phyloP scores from a whole-genome alignment of 1,140 invertebrate species.

The Orius insidiosus region DNA sequence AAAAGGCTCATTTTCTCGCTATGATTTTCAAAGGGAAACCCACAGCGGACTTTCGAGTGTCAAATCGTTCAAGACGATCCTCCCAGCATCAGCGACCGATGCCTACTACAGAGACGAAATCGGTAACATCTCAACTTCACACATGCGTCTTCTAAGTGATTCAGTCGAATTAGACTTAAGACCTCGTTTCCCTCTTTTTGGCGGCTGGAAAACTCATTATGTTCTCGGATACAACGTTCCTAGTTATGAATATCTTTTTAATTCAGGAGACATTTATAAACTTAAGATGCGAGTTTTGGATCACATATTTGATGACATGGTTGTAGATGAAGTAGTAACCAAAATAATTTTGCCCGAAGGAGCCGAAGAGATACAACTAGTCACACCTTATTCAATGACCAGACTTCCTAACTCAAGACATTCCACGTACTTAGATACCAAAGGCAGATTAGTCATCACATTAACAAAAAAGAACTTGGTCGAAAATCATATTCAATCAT shows the following conservation, averaged over 20 bases:
- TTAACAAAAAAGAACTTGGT: constrained; percentile 79
- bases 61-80: constrained; percentile 79
- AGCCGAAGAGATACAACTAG: constrained; percentile 59
- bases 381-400: constrained; percentile 64
- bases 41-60: constrained; percentile 71
- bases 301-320: constrained; percentile 93
- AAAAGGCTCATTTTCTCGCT: constrained; percentile 86
- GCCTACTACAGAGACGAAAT: constrained; percentile 95
- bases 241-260: constrained; percentile 86
- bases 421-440: constrained; percentile 89
- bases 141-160: constrained; percentile 71
- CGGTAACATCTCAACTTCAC: constrained; percentile 97
- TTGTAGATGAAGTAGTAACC: constrained; percentile 76
- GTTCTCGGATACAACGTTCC: constrained; percentile 94
- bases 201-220: constrained; percentile 97
- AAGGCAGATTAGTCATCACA: constrained; percentile 75
- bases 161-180: constrained; percentile 86
- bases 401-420: constrained; percentile 58
- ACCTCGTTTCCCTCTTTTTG: constrained; percentile 93
- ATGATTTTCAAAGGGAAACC: constrained; percentile 86
- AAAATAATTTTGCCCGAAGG: constrained; percentile 93
- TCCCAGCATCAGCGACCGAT: constrained; percentile 78
- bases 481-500: constrained; percentile 84
- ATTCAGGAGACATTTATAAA: constrained; percentile 58
- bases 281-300: constrained; percentile 87